Evolutionary conservation across 2,888 invertebrate genomes (phyloP).

Genomic region (Pristionchus mayeri): DNA sequence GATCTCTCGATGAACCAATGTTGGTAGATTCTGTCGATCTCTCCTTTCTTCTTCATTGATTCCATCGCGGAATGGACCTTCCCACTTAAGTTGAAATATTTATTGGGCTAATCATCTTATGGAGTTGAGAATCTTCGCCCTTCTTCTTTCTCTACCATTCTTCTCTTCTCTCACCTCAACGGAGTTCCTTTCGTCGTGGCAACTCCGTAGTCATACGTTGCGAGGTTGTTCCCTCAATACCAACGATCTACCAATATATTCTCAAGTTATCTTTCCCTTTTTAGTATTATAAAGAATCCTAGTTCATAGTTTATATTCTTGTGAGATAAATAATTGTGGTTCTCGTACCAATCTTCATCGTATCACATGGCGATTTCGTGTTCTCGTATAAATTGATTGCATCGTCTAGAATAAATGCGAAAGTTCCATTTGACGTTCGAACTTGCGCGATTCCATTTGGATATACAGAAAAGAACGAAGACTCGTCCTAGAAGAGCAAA

Average conservation of each 20-base stretch:
- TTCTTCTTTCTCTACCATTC: too few relatives aligned
- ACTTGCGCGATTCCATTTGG: background rate
- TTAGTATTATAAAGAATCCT: too few relatives aligned
- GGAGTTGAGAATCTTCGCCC: too few relatives aligned
- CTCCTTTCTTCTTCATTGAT: background rate
- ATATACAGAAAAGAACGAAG: background rate
- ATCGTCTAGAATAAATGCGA: background rate
- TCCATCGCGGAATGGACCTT: background rate
- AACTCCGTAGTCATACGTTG: background rate
- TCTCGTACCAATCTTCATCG: constrained; percentile 9
- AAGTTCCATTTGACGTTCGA: background rate
- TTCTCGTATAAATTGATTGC: background rate
- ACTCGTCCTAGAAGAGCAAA: background rate
- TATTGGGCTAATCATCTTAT: background rate
- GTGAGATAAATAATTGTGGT: background rate
- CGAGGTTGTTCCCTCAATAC: background rate
- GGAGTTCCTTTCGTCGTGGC: background rate
- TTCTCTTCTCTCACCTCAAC: background rate
- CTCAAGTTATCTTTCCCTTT: background rate
- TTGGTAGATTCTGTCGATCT: background rate
- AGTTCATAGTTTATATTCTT: background rate
- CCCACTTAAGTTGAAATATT: background rate
- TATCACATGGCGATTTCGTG: background rate
- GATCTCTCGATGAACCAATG: constrained; percentile 22
- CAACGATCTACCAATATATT: background rate